Evolutionary conservation across 1,140 invertebrate species (phyloP).

Genomic region (Antheraea mylitta): DNA sequence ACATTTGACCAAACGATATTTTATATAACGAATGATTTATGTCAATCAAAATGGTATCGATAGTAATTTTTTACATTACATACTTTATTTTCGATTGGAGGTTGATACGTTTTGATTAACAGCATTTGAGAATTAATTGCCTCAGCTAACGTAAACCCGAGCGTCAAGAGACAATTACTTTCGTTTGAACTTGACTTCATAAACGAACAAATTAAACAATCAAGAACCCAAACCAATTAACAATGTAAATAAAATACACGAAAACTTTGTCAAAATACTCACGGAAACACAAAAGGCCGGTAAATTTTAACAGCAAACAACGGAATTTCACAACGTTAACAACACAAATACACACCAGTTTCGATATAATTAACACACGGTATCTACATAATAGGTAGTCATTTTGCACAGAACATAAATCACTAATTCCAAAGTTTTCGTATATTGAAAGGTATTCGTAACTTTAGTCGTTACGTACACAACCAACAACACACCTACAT

Average conservation of each 20-base stretch:
- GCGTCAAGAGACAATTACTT: neutral
- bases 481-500: constrained; percentile 23
- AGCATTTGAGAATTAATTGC: neutral
- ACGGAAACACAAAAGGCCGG: neutral
- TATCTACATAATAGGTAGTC: neutral
- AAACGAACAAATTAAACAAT: neutral
- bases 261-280: neutral
- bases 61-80: too few relatives aligned
- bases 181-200: neutral
- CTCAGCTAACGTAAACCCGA: neutral
- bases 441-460: neutral
- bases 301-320: neutral
- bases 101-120: neutral
- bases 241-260: neutral
- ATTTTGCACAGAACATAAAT: neutral
- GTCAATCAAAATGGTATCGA: too few relatives aligned
- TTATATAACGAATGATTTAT: too few relatives aligned
- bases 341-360: neutral
- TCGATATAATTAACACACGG: neutral
- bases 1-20: neutral
- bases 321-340: neutral
- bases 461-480: constrained; percentile 3
- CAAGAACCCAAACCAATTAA: neutral
- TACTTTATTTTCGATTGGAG: too few relatives aligned
- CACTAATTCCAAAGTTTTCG: neutral